These are phyloP conservation scores for Halcyon leucocephala DNA, from an alignment of 2,797 vertebrate species.

Conservation along the genomic window DNA sequence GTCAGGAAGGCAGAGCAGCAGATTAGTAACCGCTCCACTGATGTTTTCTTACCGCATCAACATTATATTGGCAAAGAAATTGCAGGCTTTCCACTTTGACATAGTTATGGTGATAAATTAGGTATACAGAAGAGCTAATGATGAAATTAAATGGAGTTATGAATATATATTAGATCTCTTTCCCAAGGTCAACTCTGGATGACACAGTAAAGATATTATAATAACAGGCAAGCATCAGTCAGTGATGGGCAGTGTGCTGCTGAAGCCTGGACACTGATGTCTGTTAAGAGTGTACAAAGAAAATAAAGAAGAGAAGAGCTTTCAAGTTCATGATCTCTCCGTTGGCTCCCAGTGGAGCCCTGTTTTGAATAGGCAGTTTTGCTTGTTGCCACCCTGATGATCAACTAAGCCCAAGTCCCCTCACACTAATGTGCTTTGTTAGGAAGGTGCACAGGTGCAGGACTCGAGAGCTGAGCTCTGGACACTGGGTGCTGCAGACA, in stretches of 20 bases:
- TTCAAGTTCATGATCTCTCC: neutral
- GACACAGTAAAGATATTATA: neutral
- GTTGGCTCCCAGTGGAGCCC: neutral
- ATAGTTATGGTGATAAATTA: slow-evolving; percentile 65
- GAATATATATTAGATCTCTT: slow-evolving; percentile 57
- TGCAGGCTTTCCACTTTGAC: slow-evolving; percentile 24
- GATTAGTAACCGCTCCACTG: neutral
- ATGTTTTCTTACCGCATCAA: neutral
- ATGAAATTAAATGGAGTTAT: slow-evolving; percentile 61
- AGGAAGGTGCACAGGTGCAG: accelerated
- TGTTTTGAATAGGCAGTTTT: neutral
- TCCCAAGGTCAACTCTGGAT: slow-evolving; percentile 48
- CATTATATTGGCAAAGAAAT: slow-evolving; percentile 28
- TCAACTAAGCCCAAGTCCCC: neutral
- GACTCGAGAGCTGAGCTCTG: accelerated
- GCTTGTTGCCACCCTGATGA: neutral
- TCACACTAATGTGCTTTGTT: neutral
- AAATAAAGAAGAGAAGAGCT: neutral
- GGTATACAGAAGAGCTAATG: slow-evolving; percentile 53
- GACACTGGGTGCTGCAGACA: accelerated
- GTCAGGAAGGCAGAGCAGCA: neutral
- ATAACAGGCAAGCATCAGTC: neutral
- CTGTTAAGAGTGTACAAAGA: neutral
- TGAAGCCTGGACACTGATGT: neutral
- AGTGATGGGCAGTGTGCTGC: neutral